These are phyloP conservation scores for Chloebia gouldiae DNA, from an alignment of 2,113 vertebrate genomes.

Conservation along the genomic window DNA sequence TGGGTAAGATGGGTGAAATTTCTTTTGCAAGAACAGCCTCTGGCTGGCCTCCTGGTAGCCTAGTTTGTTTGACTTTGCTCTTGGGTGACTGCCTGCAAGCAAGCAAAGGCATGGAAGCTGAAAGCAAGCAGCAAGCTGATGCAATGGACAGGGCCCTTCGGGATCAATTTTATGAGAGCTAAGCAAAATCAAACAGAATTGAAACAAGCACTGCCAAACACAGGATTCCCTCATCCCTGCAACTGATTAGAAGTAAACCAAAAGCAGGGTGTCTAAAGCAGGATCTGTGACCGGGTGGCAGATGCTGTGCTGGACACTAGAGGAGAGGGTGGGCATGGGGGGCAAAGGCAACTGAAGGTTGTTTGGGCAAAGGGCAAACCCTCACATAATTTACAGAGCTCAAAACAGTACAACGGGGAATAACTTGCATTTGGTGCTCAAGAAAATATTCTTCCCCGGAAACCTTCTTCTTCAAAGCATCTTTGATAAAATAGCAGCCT, in stretches of 20 bases:
- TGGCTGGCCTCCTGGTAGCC: constrained; percentile 61
- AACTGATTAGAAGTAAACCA: background rate
- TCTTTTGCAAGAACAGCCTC: constrained; percentile 57
- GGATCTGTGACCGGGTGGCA: background rate
- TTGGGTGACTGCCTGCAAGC: constrained; percentile 54
- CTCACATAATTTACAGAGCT: background rate
- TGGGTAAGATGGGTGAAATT: constrained; percentile 57
- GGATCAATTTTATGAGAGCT: constrained; percentile 31
- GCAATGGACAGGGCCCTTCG: background rate
- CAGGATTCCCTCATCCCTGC: background rate
- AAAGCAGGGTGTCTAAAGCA: background rate
- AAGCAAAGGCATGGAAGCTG: constrained; percentile 40
- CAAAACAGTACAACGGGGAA: background rate
- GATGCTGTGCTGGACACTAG: background rate
- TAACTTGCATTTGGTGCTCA: background rate
- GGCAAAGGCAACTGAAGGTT: background rate
- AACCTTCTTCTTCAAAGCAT: background rate
- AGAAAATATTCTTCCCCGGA: background rate
- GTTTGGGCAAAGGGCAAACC: background rate
- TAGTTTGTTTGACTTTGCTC: constrained; percentile 52
- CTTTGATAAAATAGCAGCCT: background rate
- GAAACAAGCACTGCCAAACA: constrained; percentile 10
- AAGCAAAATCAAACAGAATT: constrained; percentile 35
- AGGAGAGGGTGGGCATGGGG: background rate
- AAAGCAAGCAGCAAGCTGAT: constrained; percentile 51